Evolutionary conservation across 2,888 invertebrate genomes (phyloP).

Genomic region (Pseudolycoriella hygida): DNA sequence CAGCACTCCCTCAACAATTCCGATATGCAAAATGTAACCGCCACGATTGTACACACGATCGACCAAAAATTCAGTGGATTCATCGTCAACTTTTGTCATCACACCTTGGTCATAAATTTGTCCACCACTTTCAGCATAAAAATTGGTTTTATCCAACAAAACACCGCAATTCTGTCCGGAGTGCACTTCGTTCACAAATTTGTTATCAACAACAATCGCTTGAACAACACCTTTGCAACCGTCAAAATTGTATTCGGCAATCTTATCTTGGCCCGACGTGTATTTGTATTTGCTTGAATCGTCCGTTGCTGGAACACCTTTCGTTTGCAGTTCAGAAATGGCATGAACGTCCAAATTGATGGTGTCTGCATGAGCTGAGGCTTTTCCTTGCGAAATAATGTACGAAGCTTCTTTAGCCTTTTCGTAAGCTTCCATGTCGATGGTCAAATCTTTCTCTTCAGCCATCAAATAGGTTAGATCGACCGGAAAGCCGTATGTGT

Average conservation of each 20-base stretch:
- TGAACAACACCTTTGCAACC: conserved; percentile 59
- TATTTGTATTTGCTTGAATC: conserved; percentile 89
- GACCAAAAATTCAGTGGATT: conserved; percentile 82
- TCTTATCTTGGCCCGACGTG: conserved; percentile 40
- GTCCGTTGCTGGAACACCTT: conserved; percentile 61
- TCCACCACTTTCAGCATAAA: conserved; percentile 98
- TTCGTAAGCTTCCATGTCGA: conserved; percentile 86
- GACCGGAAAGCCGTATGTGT: conserved; percentile 97
- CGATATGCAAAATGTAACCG: conserved; percentile 89
- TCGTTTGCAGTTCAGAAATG: conserved; percentile 73
- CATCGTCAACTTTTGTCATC: conserved; percentile 46
- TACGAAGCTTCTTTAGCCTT: conserved; percentile 79
- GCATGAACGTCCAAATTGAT: conserved; percentile 90
- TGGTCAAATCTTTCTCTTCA: conserved; percentile 77
- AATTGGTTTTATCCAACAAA: conserved; percentile 77
- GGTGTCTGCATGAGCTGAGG: conserved; percentile 59
- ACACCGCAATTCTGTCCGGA: conserved; percentile 85
- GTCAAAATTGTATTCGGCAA: conserved; percentile 60
- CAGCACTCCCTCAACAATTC: conserved; percentile 69
- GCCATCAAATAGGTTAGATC: conserved; percentile 96
- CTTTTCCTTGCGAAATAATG: conserved; percentile 75
- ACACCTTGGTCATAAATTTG: conserved; percentile 95
- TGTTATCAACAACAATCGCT: conserved; percentile 49
- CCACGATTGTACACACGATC: conserved; percentile 88
- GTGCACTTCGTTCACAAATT: conserved; percentile 66